phyloP scores from a whole-genome alignment of 2,797 vertebrate genomes.

The Psittacula derbiana region DNA sequence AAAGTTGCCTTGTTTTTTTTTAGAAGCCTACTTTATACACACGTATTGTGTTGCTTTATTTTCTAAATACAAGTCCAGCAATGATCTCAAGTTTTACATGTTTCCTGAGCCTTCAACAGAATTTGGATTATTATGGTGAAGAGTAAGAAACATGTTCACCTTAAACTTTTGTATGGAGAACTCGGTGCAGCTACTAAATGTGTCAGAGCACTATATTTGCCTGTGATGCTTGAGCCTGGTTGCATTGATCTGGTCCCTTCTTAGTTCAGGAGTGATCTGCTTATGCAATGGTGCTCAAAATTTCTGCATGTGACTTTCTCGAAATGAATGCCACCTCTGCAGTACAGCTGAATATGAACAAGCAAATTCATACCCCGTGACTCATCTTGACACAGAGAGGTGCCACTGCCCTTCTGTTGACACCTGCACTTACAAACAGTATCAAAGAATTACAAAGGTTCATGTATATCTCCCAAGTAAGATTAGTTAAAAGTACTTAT shows the following conservation, averaged over 20 bases:
- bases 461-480: not conserved
- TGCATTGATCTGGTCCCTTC: not conserved
- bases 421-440: not conserved
- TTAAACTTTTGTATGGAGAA: not conserved
- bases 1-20: not conserved
- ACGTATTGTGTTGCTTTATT: not conserved
- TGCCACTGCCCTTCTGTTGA: accelerated
- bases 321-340: not conserved
- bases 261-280: not conserved
- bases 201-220: not conserved
- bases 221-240: accelerated
- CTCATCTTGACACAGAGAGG: not conserved
- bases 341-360: not conserved
- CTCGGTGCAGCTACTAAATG: accelerated
- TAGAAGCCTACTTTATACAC: not conserved
- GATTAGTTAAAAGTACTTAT: not conserved
- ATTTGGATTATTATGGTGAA: not conserved
- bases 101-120: not conserved
- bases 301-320: not conserved
- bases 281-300: not conserved
- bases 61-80: not conserved
- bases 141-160: not conserved
- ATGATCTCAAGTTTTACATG: not conserved
- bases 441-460: not conserved
- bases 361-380: not conserved